These are phyloP conservation scores for Aricia artaxerxes DNA, from an alignment of 2,888 invertebrate species.

Conservation along the genomic window DNA sequence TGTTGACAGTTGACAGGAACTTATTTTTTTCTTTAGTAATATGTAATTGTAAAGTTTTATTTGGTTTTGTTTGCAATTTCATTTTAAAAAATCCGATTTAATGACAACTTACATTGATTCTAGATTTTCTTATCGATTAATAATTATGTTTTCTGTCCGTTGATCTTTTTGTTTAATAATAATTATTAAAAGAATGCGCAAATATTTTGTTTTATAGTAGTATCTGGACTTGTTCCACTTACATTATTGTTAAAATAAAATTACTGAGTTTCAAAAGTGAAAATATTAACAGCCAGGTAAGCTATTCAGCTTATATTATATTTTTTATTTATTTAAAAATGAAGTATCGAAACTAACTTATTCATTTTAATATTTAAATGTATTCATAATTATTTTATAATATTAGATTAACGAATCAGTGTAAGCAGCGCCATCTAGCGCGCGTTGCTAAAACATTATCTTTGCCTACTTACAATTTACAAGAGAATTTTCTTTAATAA, in stretches of 20 bases:
- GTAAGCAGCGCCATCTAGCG: not conserved
- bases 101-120: not conserved
- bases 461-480: not conserved
- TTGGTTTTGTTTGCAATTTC: not conserved
- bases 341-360: not conserved
- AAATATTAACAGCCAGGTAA: not conserved
- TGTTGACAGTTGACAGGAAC: too few relatives aligned
- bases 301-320: not conserved
- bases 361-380: not conserved
- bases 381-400: not conserved
- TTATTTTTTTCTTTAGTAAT: not conserved
- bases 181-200: not conserved
- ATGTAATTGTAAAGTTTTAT: not conserved
- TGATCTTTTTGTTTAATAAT: not conserved
- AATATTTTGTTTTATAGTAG: not conserved
- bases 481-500: not conserved
- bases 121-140: not conserved
- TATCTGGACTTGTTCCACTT: not conserved
- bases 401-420: not conserved
- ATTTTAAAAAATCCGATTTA: not conserved
- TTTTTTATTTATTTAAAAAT: not conserved
- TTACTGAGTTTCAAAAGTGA: not conserved
- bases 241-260: not conserved
- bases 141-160: constrained; percentile 6
- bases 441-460: not conserved